Evolutionary conservation across 1,140 invertebrate genomes (phyloP), one percentile per base, ranked within the genome.

Genomic region (Procambarus clarkii): DNA sequence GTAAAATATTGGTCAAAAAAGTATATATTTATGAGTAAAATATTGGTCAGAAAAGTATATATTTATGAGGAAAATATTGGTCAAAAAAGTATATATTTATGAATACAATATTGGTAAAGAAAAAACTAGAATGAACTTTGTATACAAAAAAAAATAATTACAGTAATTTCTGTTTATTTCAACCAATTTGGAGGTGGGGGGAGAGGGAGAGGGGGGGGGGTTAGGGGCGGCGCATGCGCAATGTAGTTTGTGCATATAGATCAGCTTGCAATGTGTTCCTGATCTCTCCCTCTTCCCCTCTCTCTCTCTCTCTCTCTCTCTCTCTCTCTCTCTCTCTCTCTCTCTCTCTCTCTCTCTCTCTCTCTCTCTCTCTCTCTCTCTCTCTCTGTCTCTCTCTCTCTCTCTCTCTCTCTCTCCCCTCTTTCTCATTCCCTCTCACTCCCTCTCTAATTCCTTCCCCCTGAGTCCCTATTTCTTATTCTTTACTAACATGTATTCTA

Each of bases 181-280:
- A 24, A 58, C 50, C n/a, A 18, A n/a, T 46, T 5, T 58, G 80
- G 80, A 8, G 50, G 50, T 50, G 76, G 34, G 4, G 76, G 76
- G 76, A 3, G 76, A 13, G 76, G 80, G 21, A 21, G 50, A 34
- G 80, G 50, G 5, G 80, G n/a, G 50, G 50, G 54, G 54, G 44
- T 24, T 0, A 78, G 46, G 50, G 46, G 15, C 11, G 24, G 46
- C 84, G 69, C 76, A 86, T 77, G 74, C 74, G 74, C 54, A 78
- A 46, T 74, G 71, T 45, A 58, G 74, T 86, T 77, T 77, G 74
- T 46, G 74, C 74, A 86, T 86, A 86, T 86, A 86, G 71, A 58
- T 86, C 45, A 78, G 21, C 74, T 86, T 78, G 71, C 71, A 77
- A 76, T 50, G 45, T 50, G 48, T 44, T 44, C 24, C 48, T 58